A percentile compares a stretch with the other conserved stretches of the same genome.
These are phyloP conservation scores for Rutilus rutilus DNA, from an alignment of 2,113 vertebrate species.

Conservation along the genomic window DNA sequence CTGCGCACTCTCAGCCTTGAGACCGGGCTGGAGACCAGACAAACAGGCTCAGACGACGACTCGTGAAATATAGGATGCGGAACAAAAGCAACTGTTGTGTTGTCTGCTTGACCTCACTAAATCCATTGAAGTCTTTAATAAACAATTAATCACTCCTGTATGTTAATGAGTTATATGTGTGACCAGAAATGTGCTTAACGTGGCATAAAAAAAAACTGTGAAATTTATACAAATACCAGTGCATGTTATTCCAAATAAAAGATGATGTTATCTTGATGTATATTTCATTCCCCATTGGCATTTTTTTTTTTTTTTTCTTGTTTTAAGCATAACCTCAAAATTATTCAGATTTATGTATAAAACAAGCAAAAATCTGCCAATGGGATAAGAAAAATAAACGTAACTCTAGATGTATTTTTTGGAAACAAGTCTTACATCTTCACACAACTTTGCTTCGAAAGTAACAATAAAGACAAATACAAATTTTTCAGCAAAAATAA, in stretches of 20 bases:
- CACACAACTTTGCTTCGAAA: neutral
- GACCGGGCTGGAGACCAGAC: conserved; percentile 44
- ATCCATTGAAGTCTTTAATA: neutral
- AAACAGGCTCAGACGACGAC: neutral
- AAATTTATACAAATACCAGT: neutral
- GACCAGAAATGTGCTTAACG: neutral
- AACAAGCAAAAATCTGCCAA: neutral
- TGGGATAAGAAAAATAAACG: neutral
- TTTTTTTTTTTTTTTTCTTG: neutral
- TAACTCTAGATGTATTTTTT: neutral
- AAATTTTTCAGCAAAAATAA: too few relatives aligned
- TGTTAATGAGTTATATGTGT: neutral
- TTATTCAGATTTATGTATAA: neutral
- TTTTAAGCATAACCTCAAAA: neutral
- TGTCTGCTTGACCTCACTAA: neutral
- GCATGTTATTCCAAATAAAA: neutral
- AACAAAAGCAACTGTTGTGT: neutral
- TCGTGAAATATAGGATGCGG: conserved; percentile 16
- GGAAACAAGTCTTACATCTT: neutral
- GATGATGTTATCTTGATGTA: neutral
- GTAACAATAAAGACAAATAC: neutral
- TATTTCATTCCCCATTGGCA: neutral
- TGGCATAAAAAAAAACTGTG: neutral
- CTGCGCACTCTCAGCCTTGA: conserved; percentile 71
- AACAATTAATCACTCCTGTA: neutral